A percentile compares a stretch with the other conserved stretches of the same genome.
phyloP scores from a whole-genome alignment of 2,113 vertebrate species.

The Solea senegalensis region DNA sequence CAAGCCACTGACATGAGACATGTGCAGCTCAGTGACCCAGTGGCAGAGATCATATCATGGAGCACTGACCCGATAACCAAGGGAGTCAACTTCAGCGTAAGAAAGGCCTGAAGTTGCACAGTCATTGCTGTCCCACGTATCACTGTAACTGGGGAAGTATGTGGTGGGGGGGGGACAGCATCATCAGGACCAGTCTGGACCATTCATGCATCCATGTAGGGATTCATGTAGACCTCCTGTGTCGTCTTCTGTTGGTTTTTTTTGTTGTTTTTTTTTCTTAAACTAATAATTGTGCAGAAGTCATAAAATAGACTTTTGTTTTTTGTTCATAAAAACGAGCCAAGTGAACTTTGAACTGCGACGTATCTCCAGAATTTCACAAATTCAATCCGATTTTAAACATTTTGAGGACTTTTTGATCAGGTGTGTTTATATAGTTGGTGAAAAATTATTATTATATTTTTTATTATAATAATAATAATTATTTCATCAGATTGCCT shows the following conservation, averaged over 20 bases:
- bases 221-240: conserved; percentile 23
- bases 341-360: no score
- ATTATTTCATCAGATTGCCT: no score
- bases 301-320: conserved; percentile 1
- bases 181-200: no score
- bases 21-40: conserved; percentile 70
- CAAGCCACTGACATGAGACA: conserved; percentile 67
- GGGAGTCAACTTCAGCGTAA: conserved; percentile 13
- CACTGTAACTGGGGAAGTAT: no score
- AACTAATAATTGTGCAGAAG: not conserved
- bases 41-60: conserved; percentile 54
- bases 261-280: no score
- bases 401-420: no score
- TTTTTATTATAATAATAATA: no score
- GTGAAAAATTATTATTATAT: no score
- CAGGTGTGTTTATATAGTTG: no score
- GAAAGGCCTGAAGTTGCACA: conserved; percentile 16
- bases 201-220: not conserved
- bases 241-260: not conserved
- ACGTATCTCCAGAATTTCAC: no score
- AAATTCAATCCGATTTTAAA: no score
- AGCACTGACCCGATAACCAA: conserved; percentile 70
- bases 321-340: not conserved
- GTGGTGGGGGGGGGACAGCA: no score
- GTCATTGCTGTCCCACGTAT: not conserved